A percentile compares a stretch with the other conserved stretches of the same genome.
These are phyloP conservation scores for Tinea pellionella DNA, from an alignment of 2,888 invertebrate species.

Conservation along the genomic window DNA sequence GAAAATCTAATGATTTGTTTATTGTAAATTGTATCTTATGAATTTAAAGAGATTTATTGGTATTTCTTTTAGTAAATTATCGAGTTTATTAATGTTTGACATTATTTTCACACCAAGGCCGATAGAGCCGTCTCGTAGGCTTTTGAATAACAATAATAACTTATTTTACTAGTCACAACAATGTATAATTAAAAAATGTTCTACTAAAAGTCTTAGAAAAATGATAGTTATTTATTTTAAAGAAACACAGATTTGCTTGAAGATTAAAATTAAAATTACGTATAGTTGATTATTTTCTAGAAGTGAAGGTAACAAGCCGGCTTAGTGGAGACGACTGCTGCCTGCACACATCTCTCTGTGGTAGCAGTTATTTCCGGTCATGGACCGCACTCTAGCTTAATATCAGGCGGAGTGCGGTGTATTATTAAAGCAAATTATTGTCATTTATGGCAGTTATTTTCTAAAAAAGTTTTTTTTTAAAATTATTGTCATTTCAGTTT, in stretches of 20 bases:
- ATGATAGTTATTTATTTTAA: neutral
- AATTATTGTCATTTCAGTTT: neutral
- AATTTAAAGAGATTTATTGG: no score
- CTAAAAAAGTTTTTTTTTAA: neutral
- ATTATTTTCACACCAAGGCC: constrained; percentile 27
- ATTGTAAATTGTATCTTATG: no score
- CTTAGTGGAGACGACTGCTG: no score
- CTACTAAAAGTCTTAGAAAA: constrained; percentile 6
- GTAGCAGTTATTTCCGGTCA: no score
- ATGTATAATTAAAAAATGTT: constrained; percentile 17
- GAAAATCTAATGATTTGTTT: no score
- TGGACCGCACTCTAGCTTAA: no score
- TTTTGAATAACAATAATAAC: constrained; percentile 47
- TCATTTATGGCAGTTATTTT: neutral
- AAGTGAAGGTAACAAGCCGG: neutral
- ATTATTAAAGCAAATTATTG: neutral
- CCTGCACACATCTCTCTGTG: no score
- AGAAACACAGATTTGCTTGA: neutral
- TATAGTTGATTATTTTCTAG: neutral
- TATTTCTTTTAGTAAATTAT: no score
- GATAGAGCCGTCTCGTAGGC: constrained; percentile 60
- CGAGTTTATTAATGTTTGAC: neutral
- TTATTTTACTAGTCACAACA: constrained; percentile 63
- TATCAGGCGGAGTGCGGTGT: no score
- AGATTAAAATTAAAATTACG: neutral